Conservation (phyloP, 2,113 vertebrate genomes). For the Microtus pennsylvanicus region DNA sequence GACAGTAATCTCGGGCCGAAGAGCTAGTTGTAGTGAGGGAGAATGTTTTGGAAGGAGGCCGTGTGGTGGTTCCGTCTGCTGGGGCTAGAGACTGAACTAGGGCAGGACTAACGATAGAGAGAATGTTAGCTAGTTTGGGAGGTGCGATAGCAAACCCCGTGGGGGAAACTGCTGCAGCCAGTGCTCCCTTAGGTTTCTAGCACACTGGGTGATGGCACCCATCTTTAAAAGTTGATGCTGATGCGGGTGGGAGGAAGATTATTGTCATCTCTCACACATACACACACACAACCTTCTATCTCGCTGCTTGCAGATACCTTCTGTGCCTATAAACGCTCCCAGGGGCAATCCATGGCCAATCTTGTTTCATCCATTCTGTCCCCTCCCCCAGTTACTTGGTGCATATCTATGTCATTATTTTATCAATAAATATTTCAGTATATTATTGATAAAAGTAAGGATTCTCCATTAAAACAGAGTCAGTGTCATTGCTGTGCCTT, state of each 20-base stretch:
- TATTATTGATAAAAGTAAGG: constrained; percentile 40
- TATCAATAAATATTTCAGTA: constrained; percentile 40
- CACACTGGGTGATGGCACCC: neutral
- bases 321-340: neutral
- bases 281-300: neutral
- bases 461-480: constrained; percentile 50
- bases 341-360: neutral
- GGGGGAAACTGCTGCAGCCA: neutral
- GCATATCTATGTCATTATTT: constrained; percentile 7
- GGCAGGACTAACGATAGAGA: neutral
- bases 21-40: neutral
- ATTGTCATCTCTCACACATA: neutral
- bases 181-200: constrained; percentile 5
- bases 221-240: neutral
- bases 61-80: neutral
- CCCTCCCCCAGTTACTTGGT: neutral
- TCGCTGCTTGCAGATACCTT: neutral
- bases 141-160: neutral
- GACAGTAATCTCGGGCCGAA: neutral
- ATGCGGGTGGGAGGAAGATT: neutral
- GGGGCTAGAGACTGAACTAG: neutral
- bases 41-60: neutral
- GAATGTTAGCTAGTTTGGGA: neutral
- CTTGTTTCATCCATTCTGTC: neutral
- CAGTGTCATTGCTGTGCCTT: neutral